Evolutionary conservation across 2,888 invertebrate genomes (phyloP), one percentile per base, ranked within the genome.

Genomic region (Kryphioiulus occultus): DNA sequence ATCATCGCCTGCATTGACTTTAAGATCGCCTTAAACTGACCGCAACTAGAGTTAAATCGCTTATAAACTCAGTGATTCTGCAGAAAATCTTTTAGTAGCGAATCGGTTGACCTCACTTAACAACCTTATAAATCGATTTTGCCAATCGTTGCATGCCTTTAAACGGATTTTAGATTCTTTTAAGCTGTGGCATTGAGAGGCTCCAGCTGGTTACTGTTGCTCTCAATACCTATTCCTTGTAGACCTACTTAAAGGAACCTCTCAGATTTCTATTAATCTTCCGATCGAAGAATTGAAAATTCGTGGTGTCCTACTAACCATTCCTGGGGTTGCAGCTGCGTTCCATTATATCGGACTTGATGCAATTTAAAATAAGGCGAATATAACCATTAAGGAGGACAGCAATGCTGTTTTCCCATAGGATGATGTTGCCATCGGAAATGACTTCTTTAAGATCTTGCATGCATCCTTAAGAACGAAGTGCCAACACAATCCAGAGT

Each of bases 241-340:
- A 30, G 78, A 78, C 78, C 30, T 78, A 68, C 22, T 68, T 59
- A 59, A 78, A 26, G 26, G 30, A 78, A 78, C 26, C 78, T 78
- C 26, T 78, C 30, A 30, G 30, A 30, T 26, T 78, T 30, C 26
- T 78, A 78, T 78, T 78, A 78, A 78, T 78, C 78, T 78, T 7
- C 30, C 15, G 30, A 78, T 78, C 78, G 78, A 78, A 78, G 78
- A 78, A 78, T 78, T 78, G 78, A 78, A 78, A 78, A 78, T 78
- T 78, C 30, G 30, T 26, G 78, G 78, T 78, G 78, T 26, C 78
- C 30, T 30, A 68, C 68, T 26, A 78, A 78, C 78, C 30, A 30
- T 78, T 78, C 78, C 12, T 78, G 30, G 78, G 68, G 78, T 78
- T 30, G 78, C 78, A 78, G 78, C 78, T 78, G 78, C 78, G 78